These are phyloP conservation scores for Philaenus spumarius DNA, from an alignment of 1,140 invertebrate species.

Conservation along the genomic window DNA sequence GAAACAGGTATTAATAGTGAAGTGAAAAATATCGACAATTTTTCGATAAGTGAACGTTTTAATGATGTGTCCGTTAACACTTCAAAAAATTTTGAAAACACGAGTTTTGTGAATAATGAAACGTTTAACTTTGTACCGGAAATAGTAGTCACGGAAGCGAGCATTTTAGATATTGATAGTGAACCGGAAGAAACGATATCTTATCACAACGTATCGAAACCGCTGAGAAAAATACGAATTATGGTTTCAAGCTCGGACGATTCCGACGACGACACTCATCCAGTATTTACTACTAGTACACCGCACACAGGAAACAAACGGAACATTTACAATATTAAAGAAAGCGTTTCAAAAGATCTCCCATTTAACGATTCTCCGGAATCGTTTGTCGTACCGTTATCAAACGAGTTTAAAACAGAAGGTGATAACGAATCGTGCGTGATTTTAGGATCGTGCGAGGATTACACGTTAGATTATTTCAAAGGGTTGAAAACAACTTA, in stretches of 20 bases:
- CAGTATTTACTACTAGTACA: background rate
- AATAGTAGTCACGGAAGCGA: conserved; percentile 26
- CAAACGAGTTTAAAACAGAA: background rate
- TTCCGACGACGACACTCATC: background rate
- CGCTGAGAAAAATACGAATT: conserved; percentile 8
- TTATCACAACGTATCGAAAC: background rate
- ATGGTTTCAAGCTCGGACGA: conserved; percentile 1
- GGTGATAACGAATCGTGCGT: conserved; percentile 43
- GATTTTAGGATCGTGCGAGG: conserved; percentile 48
- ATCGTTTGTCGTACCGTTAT: background rate
- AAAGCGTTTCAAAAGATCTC: background rate
- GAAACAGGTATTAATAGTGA: no score
- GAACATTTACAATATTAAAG: no score
- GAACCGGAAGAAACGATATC: conserved; percentile 7
- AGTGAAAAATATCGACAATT: no score
- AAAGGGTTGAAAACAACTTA: conserved; percentile 43
- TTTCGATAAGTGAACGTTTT: no score
- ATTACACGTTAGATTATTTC: conserved; percentile 45
- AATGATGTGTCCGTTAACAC: no score
- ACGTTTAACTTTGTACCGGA: conserved; percentile 19
- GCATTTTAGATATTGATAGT: conserved; percentile 11
- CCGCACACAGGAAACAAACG: background rate
- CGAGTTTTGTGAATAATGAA: no score
- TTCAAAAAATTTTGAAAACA: no score
- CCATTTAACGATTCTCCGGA: background rate